A percentile compares a stretch with the other conserved stretches of the same genome.
These are phyloP conservation scores for Hippopotamus amphibius DNA, from an alignment of 2,113 vertebrate genomes.

Conservation along the genomic window DNA sequence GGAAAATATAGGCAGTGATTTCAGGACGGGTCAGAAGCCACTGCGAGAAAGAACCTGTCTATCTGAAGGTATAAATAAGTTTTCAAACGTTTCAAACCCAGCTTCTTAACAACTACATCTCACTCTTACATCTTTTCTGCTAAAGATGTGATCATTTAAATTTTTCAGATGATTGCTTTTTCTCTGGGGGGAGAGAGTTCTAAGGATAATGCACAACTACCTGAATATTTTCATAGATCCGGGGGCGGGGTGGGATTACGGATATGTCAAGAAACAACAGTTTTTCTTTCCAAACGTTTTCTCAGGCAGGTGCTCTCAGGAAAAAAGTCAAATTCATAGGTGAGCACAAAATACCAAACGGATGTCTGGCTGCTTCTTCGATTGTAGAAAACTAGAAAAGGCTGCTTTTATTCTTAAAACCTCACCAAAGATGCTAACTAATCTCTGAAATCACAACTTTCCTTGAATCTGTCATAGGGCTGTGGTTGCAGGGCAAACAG, in stretches of 20 bases:
- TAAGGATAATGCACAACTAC: neutral
- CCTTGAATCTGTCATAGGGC: neutral
- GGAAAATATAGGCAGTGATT: slow-evolving; percentile 35
- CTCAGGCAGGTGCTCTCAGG: neutral
- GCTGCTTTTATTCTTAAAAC: neutral
- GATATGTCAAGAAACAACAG: slow-evolving; percentile 35
- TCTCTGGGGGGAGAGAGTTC: neutral
- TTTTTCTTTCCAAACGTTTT: slow-evolving; percentile 18
- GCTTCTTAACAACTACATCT: neutral
- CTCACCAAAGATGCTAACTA: neutral
- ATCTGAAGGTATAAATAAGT: slow-evolving; percentile 39
- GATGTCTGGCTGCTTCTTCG: neutral
- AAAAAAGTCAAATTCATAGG: slow-evolving; percentile 7
- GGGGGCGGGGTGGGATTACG: neutral
- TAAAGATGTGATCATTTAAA: neutral
- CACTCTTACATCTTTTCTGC: neutral
- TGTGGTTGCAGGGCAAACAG: neutral
- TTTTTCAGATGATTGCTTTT: slow-evolving; percentile 19
- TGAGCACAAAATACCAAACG: slow-evolving; percentile 10
- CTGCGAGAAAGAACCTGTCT: slow-evolving; percentile 1
- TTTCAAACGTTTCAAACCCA: neutral
- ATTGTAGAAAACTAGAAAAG: neutral
- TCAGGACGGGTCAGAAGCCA: slow-evolving; percentile 1
- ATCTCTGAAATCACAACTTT: neutral
- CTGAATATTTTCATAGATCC: neutral